Percentiles rank a stretch among this genome's conserved stretches.
Evolutionary conservation across 2,113 vertebrate genomes (phyloP).

Genomic region (Stigmatopora argus): DNA sequence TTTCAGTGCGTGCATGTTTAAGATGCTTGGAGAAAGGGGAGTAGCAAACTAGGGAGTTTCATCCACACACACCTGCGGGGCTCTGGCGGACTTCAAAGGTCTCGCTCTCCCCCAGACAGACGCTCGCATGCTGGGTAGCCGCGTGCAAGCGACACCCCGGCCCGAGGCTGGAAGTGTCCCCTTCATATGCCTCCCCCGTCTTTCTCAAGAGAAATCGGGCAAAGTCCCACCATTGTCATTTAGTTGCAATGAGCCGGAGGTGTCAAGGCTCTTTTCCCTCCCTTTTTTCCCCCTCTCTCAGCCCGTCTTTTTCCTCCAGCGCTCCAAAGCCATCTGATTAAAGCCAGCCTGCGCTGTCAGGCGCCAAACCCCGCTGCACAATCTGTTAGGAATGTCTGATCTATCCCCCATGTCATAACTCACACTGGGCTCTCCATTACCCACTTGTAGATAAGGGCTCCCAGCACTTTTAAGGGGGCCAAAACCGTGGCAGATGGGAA

Average conservation of each 20-base stretch:
- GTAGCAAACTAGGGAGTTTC: conserved; percentile 55
- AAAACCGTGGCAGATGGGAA: conserved; percentile 45
- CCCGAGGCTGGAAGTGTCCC: conserved; percentile 47
- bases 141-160: conserved; percentile 60
- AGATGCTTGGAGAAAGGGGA: conserved; percentile 55
- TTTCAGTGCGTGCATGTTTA: conserved; percentile 65
- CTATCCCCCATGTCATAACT: conserved; percentile 55
- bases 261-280: conserved; percentile 24
- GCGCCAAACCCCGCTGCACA: conserved; percentile 49
- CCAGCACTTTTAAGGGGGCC: conserved; percentile 34
- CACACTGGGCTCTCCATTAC: conserved; percentile 53
- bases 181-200: conserved; percentile 16
- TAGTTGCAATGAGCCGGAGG: conserved; percentile 29
- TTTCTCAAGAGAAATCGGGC: conserved; percentile 20
- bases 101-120: conserved; percentile 45
- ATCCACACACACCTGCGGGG: conserved; percentile 69
- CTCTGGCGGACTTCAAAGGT: conserved; percentile 64
- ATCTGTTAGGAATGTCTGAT: conserved; percentile 59
- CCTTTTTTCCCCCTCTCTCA: conserved; percentile 31
- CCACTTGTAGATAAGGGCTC: conserved; percentile 53
- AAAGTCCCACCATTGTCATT: conserved; percentile 34
- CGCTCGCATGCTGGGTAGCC: conserved; percentile 55
- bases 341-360: conserved; percentile 61
- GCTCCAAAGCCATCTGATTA: conserved; percentile 55
- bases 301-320: conserved; percentile 42